Percentiles rank a stretch among this genome's conserved stretches.
Conservation (phyloP, 2,113 vertebrate species). For the Microcebus griseorufus region DNA sequence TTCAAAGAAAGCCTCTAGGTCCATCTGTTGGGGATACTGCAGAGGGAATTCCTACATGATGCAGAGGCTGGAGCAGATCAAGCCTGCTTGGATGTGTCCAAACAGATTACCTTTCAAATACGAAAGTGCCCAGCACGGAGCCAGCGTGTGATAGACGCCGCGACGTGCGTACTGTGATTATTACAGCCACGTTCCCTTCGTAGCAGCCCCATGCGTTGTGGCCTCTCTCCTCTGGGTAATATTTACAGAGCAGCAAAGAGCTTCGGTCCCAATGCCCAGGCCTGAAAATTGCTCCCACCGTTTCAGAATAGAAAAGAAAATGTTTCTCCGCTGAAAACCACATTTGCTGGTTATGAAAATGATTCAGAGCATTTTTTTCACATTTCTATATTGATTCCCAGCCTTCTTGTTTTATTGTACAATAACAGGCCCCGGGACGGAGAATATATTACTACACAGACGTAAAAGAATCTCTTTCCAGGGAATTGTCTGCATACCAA, state of each 20-base stretch:
- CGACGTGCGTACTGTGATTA: neutral
- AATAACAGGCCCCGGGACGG: slow-evolving; percentile 26
- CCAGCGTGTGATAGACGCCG: neutral
- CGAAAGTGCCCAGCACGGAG: neutral
- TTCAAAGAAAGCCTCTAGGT: too few species aligned
- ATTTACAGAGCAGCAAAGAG: slow-evolving; percentile 46
- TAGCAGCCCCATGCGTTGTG: neutral
- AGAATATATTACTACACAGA: slow-evolving; percentile 47
- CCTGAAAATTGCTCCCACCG: slow-evolving; percentile 54
- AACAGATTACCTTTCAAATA: neutral
- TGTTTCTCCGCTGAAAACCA: slow-evolving; percentile 63
- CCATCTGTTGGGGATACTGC: neutral
- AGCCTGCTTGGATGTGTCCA: neutral
- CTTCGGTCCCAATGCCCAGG: slow-evolving; percentile 2
- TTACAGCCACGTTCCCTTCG: neutral
- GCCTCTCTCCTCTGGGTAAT: slow-evolving; percentile 23
- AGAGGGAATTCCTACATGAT: neutral
- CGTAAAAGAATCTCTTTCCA: slow-evolving; percentile 18
- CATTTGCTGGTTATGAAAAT: slow-evolving; percentile 71
- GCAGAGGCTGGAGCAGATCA: neutral
- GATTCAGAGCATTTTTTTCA: slow-evolving; percentile 50
- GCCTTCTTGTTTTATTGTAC: slow-evolving; percentile 68
- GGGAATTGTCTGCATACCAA: slow-evolving; percentile 41
- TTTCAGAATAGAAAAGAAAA: slow-evolving; percentile 65
- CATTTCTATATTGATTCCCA: slow-evolving; percentile 66